Base-by-base conservation (phyloP, 2,888 invertebrate genomes). In the Lithophane ornitopus region DNA sequence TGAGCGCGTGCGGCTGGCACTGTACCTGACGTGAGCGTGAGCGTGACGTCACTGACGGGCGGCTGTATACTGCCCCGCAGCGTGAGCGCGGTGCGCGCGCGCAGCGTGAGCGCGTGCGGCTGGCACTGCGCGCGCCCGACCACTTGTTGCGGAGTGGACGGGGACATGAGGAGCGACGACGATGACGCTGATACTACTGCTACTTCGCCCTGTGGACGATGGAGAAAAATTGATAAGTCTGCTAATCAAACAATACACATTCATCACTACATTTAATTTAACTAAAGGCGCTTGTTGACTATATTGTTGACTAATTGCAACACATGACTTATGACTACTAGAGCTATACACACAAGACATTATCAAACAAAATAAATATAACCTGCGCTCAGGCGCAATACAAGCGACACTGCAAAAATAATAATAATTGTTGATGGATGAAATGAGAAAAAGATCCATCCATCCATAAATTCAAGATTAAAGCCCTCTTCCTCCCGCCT, bases 111-210 rank as follows among this genome's bases (percentile, higher is more conserved):
- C 8, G 97, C 97, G 78, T 97, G 96, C 85, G 97, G 95, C 82
- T 97, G 96, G 92, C 98, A 99, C 86, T 98, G 97, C 70, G 97
- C 97, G 9, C 97, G 85, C 0, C 85, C 83, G 56, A 98, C 93
- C 82, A 93, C 80, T 63, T 97, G 95, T 71, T 97, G 94, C 46
- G 97, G 95, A 4, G 96, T 94, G 0, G 98, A 0, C 44, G 76
- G 76, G 0, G 78, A 22, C 76, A 76, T 22, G 82, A 99, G 97
- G 84, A 98, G 97, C 70, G 97, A 94, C 71, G 97, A 97, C 0
- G 98, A 98, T 74, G 97, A 94, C 0, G 98, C 98, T 0, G 97
- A 97, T 58, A 99, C 96, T 14, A 95, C 95, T 1, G 97, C 94
- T 65, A 94, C 95, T 87, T 97, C 97, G 41, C 97, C 97, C 89